These are phyloP conservation scores for Plodia interpunctella DNA, from an alignment of 1,140 invertebrate genomes.

Conservation along the genomic window DNA sequence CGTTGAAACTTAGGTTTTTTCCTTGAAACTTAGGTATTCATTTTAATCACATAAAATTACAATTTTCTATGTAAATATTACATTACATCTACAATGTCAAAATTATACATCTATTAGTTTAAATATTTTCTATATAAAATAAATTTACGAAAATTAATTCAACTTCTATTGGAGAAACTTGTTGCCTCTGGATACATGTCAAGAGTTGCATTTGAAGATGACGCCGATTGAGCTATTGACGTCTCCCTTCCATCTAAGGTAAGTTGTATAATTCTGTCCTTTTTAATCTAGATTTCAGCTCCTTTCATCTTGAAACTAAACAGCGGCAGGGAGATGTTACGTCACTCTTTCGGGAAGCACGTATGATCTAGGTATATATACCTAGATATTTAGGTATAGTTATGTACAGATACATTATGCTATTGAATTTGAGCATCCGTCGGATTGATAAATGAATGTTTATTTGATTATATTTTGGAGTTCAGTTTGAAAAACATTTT, in stretches of 20 bases:
- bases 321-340: slow-evolving; percentile 50
- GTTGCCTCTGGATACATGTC: slow-evolving; percentile 53
- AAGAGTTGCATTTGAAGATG: slow-evolving; percentile 63
- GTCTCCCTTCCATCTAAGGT: slow-evolving; percentile 65
- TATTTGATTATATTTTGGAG: slow-evolving; percentile 1
- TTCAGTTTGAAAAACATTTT: background rate
- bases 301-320: slow-evolving; percentile 45
- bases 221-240: slow-evolving; percentile 48
- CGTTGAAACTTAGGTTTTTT: background rate
- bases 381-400: slow-evolving; percentile 14
- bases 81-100: too few species aligned
- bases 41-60: background rate
- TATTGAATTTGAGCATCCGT: slow-evolving; percentile 5
- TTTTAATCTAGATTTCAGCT: slow-evolving; percentile 43
- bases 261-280: slow-evolving; percentile 56
- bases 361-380: slow-evolving; percentile 46
- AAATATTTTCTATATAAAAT: background rate
- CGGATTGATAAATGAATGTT: background rate
- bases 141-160: background rate
- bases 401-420: slow-evolving; percentile 19
- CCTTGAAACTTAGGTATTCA: background rate
- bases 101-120: background rate
- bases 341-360: slow-evolving; percentile 50
- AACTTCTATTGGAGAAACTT: slow-evolving; percentile 39
- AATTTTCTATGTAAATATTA: background rate